Conservation (phyloP, 2,113 vertebrate species). For the Sorex fumeus region DNA sequence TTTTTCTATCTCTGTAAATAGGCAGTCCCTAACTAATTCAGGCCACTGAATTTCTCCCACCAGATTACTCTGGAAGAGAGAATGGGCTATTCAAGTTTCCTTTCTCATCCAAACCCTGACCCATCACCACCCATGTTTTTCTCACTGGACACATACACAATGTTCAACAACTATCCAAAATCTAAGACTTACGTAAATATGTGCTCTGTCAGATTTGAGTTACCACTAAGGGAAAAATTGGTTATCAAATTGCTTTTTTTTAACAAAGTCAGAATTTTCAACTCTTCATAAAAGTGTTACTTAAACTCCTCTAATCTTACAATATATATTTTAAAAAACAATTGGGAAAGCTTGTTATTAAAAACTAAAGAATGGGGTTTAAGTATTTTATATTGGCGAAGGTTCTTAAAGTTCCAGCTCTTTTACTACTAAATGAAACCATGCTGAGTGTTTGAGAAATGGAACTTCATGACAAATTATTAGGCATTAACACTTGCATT, state of each 20-base stretch:
- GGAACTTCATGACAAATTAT: slow-evolving; percentile 62
- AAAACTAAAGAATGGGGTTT: not conserved
- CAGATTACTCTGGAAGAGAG: not conserved
- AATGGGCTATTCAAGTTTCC: not conserved
- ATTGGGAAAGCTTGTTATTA: not conserved
- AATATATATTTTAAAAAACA: slow-evolving; percentile 11
- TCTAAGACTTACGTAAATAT: not conserved
- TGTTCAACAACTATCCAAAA: not conserved
- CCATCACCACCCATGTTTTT: not conserved
- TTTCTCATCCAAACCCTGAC: not conserved
- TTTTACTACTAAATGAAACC: slow-evolving; percentile 27
- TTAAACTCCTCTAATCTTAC: not conserved
- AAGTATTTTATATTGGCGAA: slow-evolving; percentile 41
- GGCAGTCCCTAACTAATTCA: not conserved
- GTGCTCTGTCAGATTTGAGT: not conserved
- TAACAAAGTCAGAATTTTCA: not conserved
- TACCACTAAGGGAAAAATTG: not conserved
- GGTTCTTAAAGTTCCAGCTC: not conserved
- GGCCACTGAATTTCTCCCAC: not conserved
- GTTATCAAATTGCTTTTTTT: slow-evolving; percentile 25
- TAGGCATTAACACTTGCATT: slow-evolving; percentile 12
- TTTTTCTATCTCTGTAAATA: not conserved
- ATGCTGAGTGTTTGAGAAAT: slow-evolving; percentile 57
- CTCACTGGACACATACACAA: not conserved
- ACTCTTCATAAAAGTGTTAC: not conserved